Evolutionary conservation across 2,797 vertebrate species (phyloP), one percentile per base, ranked within the genome.

Genomic region (Rhinella marina): DNA sequence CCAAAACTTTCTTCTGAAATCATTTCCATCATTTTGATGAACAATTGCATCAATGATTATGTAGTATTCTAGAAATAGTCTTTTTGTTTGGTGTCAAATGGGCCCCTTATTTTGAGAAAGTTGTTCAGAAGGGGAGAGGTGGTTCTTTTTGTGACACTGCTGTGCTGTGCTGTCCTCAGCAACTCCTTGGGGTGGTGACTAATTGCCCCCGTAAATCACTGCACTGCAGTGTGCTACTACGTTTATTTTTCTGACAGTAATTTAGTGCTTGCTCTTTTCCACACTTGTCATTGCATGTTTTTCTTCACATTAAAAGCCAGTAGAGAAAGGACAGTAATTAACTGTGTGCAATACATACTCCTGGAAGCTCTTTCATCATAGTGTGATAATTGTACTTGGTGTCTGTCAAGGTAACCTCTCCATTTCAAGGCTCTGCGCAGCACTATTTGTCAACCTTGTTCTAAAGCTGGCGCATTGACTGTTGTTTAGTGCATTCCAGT

Each of bases 211-310:
- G 98, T 99, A 99, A 98, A 99, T 99, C 98, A 99, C 96, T 59
- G 93, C 90, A 91, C 95, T 85, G 96, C 96, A 94, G 92, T 92
- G 93, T 93, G 93, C 96, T 96, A 94, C 95, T 96, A 96, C 97
- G 97, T 98, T 99, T 99, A 98, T 97, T 99, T 98, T 97, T 97
- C 96, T 97, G 98, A 99, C 98, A 99, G 98, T 99, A 99, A 99
- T 99, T 98, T 98, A 99, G 96, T 98, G 97, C 97, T 97, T 98
- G 98, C 97, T 99, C 98, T 99, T 99, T 99, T 98, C 97, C 97
- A 98, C 97, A 98, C 98, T 98, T 99, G 98, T 99, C 98, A 99
- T 95, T 93, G 96, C 93, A 93, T 98, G 97, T 99, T 99, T 99
- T 98, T 98, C 97, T 96, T 97, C 97, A 97, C 96, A 97, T 99